Evolutionary conservation across 2,113 vertebrate genomes (phyloP), one percentile per base, ranked within the genome.

Genomic region (Lota lota): DNA sequence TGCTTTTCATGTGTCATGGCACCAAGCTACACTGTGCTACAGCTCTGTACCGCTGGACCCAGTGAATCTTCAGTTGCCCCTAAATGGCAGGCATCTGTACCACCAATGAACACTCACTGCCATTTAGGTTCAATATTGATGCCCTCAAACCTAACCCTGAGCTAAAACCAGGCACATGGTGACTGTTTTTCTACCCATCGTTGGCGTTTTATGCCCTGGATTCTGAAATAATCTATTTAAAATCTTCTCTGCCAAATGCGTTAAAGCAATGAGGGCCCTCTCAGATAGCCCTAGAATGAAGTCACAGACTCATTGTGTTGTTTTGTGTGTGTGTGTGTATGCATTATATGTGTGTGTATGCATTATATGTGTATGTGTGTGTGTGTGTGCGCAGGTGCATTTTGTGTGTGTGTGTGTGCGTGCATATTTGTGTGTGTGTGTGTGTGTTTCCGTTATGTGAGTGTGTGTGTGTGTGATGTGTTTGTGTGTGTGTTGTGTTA

Each of bases 11-110:
- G 6, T 40, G 36, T 40, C 36, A 6, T 40, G 36, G 36, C 36
- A 40, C 50, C 60, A 53, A 60, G 69, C 33, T 0, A 14, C 73
- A 10, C 68, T 33, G 66, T 2, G 28, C 28, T 33, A 51, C 60
- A 70, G 50, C 36, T 28, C 47, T 12, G 0, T 19, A 33, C 17
- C 33, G 54, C 57, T 21, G 20, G 28, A 22, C 22, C 54, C 22
- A 22, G 8, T 64, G 12, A 16, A 59, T 61, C 73, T 64, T 24
- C 33, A 22, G 67, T 50, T 67, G n/a, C 17, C 40, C 36, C 33
- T 33, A 75, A 62, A 71, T 33, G 15, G 0, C 53, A 10, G 64
- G 5, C n/a, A 61, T 14, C 22, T 19, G 18, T 51, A 0, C 22
- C 50, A 20, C 64, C 53, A 66, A 47, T n/a, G 11, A 69, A 15